Base-by-base conservation (phyloP, 2,888 invertebrate species). In the Epinotia brunnichana region DNA sequence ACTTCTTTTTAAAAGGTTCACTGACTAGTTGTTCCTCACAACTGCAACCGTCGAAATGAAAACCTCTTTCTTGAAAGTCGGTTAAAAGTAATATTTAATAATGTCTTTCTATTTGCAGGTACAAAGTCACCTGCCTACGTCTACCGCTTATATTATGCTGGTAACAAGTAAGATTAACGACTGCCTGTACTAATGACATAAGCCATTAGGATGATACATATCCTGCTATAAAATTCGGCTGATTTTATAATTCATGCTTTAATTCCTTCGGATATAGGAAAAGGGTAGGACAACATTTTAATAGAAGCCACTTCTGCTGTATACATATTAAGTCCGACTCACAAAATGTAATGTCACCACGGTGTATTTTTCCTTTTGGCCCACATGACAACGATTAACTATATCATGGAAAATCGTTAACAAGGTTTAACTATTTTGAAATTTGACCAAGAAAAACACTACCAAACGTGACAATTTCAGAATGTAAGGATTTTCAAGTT, bases 91-190 rank as follows among this genome's bases (percentile, higher is more conserved):
- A 44, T 48, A 41, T 19, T 19, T 35, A 59, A 59, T 29, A 7
- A 35, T 35, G 13, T 13, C 17, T 0, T 53, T 19, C 21, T 56
- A 56, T 56, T 66, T 64, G n/a, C 66, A 66, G 66, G 66, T 66
- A 66, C 66, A 2, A 54, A 63, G 29, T 56, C 64, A 21, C 61
- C 61, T 61, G 44, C 61, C 62, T 61, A 61, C 39, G 24, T 44
- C 62, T 61, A 61, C 39, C 13, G 3, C n/a, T 2, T 57, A 57
- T 11, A 29, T 29, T n/a, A 41, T 17, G 11, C 62, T n/a, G 53
- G 51, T 39, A 64, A 39, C 54, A 56, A 66, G 66, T 66, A 56
- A 41, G 64, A 66, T 53, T 41, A 56, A 66, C 66, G 66, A 66
- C 54, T 39, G 35, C 57, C 13, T 61, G 63, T 17, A 56, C 66